Percentiles rank a stretch among this genome's conserved stretches.
These are phyloP conservation scores for Hexactinellida sp. DNA, from an alignment of 37 sponge, comb jelly and placozoan species.

Conservation along the genomic window DNA sequence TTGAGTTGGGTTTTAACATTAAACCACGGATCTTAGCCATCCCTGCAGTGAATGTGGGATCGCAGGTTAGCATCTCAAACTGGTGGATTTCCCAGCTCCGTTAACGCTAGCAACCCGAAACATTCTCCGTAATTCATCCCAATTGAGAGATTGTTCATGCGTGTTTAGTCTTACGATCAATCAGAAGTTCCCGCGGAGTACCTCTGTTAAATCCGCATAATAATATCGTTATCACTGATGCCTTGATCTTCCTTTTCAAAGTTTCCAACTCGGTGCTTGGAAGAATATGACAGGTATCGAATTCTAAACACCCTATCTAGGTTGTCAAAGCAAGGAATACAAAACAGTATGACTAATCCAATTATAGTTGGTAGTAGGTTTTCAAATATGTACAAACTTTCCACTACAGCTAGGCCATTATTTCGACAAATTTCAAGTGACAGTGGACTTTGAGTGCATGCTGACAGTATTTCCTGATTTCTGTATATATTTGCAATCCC, in stretches of 20 bases:
- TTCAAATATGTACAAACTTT: too few species aligned
- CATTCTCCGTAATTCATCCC: constrained; percentile 60
- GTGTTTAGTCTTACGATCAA: constrained; percentile 16
- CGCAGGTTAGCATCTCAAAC: constrained; percentile 84
- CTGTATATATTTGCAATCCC: too few species aligned
- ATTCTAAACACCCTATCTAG: too few species aligned
- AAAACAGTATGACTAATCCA: too few species aligned
- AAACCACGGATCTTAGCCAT: constrained; percentile 64
- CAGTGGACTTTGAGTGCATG: too few species aligned
- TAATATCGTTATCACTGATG: constrained; percentile 23
- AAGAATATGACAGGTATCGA: too few species aligned
- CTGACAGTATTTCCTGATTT: too few species aligned
- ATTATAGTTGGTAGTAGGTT: too few species aligned
- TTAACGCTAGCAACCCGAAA: constrained; percentile 87
- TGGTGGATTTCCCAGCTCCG: constrained; percentile 90
- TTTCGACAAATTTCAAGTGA: too few species aligned
- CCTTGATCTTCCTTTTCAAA: constrained; percentile 37
- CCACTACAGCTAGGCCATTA: too few species aligned
- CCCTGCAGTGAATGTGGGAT: constrained; percentile 42
- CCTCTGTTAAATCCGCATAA: constrained; percentile 45
- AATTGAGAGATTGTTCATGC: constrained; percentile 38
- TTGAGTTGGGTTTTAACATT: constrained; percentile 43
- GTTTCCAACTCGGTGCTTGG: neutral
- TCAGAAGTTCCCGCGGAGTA: neutral
- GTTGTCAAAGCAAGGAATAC: too few species aligned